Conservation (phyloP, 2,797 vertebrate genomes). For the Paramormyrops hopkinsi region DNA sequence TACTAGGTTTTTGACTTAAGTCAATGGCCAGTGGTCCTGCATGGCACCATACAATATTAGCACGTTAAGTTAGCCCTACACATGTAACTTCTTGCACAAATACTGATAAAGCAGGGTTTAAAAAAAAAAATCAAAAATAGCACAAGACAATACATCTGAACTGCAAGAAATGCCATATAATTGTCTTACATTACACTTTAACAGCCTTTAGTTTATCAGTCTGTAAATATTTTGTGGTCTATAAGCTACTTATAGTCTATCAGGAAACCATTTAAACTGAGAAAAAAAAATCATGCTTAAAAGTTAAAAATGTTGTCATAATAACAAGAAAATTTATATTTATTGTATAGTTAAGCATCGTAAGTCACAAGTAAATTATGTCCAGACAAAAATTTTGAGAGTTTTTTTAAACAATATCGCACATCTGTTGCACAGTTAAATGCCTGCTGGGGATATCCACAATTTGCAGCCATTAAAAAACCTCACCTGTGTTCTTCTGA, state of each 20-base stretch:
- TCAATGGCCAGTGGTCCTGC: neutral
- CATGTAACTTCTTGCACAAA: neutral
- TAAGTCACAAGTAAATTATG: neutral
- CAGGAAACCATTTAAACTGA: neutral
- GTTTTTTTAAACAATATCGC: neutral
- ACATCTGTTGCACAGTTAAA: neutral
- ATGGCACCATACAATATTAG: neutral
- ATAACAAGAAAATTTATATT: neutral
- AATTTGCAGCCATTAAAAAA: neutral
- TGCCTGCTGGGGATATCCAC: neutral
- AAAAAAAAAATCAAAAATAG: neutral
- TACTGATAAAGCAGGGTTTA: neutral
- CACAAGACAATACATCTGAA: neutral
- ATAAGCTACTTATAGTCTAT: neutral
- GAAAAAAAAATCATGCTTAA: neutral
- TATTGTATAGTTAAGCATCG: neutral
- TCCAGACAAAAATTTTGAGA: neutral
- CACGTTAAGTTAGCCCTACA: neutral
- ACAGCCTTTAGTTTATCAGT: neutral
- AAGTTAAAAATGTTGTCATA: neutral
- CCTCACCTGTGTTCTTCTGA: conserved; percentile 30
- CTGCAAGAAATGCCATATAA: neutral
- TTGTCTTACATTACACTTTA: neutral
- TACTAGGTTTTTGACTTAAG: neutral
- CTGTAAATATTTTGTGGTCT: neutral